Evolutionary conservation across 2,797 vertebrate genomes (phyloP), one percentile per base, ranked within the genome.

Genomic region (Tokudaia tokunoshimensis): DNA sequence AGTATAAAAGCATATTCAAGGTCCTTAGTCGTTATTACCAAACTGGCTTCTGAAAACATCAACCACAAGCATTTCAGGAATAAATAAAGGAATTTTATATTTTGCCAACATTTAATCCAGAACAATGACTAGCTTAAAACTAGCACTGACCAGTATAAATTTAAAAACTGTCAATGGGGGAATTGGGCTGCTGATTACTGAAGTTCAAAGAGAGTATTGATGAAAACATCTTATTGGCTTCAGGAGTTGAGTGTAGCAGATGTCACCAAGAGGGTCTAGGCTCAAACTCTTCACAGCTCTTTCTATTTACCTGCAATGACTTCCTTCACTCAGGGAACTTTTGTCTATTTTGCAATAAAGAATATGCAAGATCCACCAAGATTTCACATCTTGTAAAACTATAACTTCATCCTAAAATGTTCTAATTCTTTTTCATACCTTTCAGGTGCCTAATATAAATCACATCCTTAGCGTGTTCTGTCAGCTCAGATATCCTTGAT

Each of bases 41-140:
- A 44, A 52, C 26, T 15, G 3, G 44, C 57, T 88, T 63, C 89
- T 89, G n/a, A 89, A 65, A 92, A 9, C 3, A 3, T 61, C 37
- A 59, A 15, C 24, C 3, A 61, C 13, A 82, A 61, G 29, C 59
- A 55, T 17, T 84, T 84, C 14, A 75, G 57, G 61, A 89, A 44
- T 50, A 76, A 14, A 76, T 83, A 34, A 92, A 61, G 92, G 22
- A 89, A 80, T 80, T 34, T 29, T 83, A 65, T 74, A 22, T 78
- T 94, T 95, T 75, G n/a, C 24, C 83, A 55, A 81, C 3, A 84
- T 59, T 90, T 76, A 52, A 86, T 86, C 22, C 44, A 91, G 31
- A 26, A 6, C n/a, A 22, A 70, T 41, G 12, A 89, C 1, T 94
- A 34, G 22, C 19, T 65, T 79, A 47, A 82, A 91, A 55, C 34